These are phyloP conservation scores for Petrolisthes cinctipes DNA, from an alignment of 2,888 invertebrate genomes.

Conservation along the genomic window DNA sequence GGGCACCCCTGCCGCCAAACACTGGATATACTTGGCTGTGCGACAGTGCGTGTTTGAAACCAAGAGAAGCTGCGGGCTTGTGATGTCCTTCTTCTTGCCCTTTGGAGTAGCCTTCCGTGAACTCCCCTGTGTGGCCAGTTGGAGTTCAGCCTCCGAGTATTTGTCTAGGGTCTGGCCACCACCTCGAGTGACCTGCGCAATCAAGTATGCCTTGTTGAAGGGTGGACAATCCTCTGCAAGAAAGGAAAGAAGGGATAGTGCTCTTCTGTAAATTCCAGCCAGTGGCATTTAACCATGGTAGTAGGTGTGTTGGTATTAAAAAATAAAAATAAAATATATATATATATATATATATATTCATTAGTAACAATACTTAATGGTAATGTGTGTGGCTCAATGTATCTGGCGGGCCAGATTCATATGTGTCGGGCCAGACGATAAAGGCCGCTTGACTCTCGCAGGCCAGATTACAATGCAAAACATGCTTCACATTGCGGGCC, in stretches of 20 bases:
- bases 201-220: conserved; percentile 52
- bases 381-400: too few species aligned
- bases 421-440: too few species aligned
- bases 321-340: background rate
- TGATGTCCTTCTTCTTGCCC: conserved; percentile 29
- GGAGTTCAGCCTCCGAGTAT: conserved; percentile 60
- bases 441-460: too few species aligned
- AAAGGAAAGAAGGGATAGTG: background rate
- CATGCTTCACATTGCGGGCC: too few species aligned
- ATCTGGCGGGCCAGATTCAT: too few species aligned
- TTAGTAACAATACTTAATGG: too few species aligned
- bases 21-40: conserved; percentile 64
- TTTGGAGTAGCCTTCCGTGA: conserved; percentile 22
- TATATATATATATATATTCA: too few species aligned
- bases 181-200: conserved; percentile 45
- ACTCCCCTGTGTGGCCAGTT: conserved; percentile 41
- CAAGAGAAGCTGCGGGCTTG: conserved; percentile 38
- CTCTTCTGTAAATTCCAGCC: too few species aligned
- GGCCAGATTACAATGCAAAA: too few species aligned
- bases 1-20: conserved; percentile 62
- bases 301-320: background rate
- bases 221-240: conserved; percentile 39
- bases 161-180: conserved; percentile 54
- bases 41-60: conserved; percentile 59
- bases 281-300: too few species aligned